phyloP scores from a whole-genome alignment of 2,888 invertebrate species.

The Brachyptera risi region DNA sequence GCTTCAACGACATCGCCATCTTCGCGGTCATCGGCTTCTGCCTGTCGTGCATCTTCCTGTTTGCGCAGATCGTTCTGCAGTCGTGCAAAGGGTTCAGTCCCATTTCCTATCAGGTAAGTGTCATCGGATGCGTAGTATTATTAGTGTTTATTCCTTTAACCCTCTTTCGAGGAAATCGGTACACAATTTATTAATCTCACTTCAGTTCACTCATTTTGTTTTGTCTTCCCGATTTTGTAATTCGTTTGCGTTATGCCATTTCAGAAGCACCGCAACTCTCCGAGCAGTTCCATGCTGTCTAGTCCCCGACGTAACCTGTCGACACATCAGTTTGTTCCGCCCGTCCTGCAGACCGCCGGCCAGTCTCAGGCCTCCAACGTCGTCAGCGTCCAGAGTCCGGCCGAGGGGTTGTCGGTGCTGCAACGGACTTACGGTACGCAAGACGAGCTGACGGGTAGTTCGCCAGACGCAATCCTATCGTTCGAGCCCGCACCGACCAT shows the following conservation, averaged over 20 bases:
- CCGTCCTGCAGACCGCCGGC: conserved; percentile 29
- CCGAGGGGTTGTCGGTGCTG: conserved; percentile 30
- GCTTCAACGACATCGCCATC: conserved; percentile 45
- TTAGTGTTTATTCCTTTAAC: no score
- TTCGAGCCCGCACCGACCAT: conserved; percentile 23
- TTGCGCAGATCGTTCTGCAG: conserved; percentile 50
- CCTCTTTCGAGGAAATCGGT: no score
- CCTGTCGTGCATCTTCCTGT: conserved; percentile 56
- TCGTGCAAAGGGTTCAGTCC: conserved; percentile 50
- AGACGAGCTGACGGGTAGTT: conserved; percentile 8
- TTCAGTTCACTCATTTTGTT: no score
- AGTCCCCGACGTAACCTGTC: conserved; percentile 20
- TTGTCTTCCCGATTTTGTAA: no score
- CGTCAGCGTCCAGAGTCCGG: conserved; percentile 34
- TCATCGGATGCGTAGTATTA: no score
- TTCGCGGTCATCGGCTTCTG: conserved; percentile 58
- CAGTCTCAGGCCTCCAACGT: conserved; percentile 21
- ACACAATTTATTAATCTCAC: no score
- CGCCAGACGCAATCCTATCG: conserved; percentile 23
- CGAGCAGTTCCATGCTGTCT: conserved; percentile 13
- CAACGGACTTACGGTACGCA: conserved; percentile 34
- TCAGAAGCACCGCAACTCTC: no score
- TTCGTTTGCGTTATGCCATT: no score
- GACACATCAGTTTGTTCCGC: conserved; percentile 27
- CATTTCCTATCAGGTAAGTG: conserved; percentile 39